A percentile compares a stretch with the other conserved stretches of the same genome.
Conservation (phyloP, 2,888 invertebrate genomes). For the Xylophagus ater region DNA sequence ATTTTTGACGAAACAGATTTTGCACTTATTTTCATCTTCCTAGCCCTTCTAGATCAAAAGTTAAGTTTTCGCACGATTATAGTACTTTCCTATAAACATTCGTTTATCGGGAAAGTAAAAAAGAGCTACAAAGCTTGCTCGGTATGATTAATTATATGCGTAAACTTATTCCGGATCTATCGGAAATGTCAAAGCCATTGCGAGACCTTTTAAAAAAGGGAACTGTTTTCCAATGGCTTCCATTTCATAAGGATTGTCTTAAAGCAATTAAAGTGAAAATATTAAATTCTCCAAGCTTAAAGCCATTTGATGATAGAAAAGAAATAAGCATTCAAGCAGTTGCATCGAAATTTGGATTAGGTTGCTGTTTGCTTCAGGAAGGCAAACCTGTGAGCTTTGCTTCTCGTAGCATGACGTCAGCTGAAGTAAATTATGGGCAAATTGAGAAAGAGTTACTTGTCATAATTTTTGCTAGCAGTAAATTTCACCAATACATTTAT, state of each 20-base stretch:
- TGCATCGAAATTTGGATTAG: slow-evolving; percentile 15
- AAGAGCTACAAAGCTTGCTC: slow-evolving; percentile 16
- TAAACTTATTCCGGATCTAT: slow-evolving; percentile 18
- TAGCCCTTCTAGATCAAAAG: no score
- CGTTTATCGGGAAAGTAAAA: no score
- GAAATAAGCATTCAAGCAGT: slow-evolving; percentile 14
- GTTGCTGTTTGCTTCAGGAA: slow-evolving; percentile 13
- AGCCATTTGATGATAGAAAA: slow-evolving; percentile 13
- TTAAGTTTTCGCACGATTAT: no score
- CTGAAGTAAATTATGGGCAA: slow-evolving; percentile 12
- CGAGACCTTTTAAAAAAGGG: slow-evolving; percentile 19
- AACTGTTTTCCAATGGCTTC: slow-evolving; percentile 14
- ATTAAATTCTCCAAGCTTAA: slow-evolving; percentile 12
- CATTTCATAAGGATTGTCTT: slow-evolving; percentile 10
- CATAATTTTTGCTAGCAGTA: slow-evolving; percentile 9
- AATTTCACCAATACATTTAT: slow-evolving; percentile 2
- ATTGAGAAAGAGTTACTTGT: slow-evolving; percentile 13
- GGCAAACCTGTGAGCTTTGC: no score
- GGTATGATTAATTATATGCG: slow-evolving; percentile 20
- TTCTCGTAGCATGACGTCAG: background rate
- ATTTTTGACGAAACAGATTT: no score
- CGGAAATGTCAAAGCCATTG: slow-evolving; percentile 16
- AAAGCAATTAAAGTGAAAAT: slow-evolving; percentile 13
- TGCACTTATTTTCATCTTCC: no score
- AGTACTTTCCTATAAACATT: no score